Evolutionary conservation across 1,140 invertebrate genomes (phyloP).

Genomic region (Tigriopus japonicus): DNA sequence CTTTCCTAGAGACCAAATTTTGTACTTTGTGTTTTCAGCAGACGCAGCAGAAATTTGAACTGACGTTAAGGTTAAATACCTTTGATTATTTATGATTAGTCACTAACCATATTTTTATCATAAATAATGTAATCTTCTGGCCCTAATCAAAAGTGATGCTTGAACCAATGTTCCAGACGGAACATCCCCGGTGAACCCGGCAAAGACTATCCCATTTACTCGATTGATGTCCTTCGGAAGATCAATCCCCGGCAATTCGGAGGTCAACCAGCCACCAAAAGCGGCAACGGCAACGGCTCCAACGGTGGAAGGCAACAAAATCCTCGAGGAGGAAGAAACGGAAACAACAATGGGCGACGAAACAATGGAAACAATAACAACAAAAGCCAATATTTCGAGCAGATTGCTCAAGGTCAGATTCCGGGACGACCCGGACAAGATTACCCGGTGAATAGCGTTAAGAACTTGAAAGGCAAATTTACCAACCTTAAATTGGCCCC

Average conservation of each 20-base stretch:
- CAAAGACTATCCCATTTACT: slow-evolving; percentile 9
- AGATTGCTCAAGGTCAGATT: not conserved
- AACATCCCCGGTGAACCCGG: slow-evolving; percentile 3
- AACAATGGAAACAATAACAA: not conserved
- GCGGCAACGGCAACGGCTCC: not conserved
- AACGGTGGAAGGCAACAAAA: not conserved
- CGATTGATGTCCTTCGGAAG: not conserved
- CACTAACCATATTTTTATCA: no score
- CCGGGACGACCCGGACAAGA: not conserved
- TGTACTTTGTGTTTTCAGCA: no score
- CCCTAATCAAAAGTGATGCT: no score
- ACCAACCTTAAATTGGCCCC: not conserved
- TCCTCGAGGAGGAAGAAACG: not conserved
- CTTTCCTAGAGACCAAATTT: no score
- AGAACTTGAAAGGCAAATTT: not conserved
- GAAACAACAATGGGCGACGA: not conserved
- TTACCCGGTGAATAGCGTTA: not conserved
- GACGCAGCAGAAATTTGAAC: no score
- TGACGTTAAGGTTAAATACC: no score
- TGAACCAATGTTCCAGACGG: not conserved
- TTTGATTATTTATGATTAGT: no score
- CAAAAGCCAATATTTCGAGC: not conserved
- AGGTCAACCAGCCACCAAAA: not conserved
- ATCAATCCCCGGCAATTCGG: slow-evolving; percentile 8
- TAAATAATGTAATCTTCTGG: no score